These are phyloP conservation scores for Motacilla alba DNA, from an alignment of 2,113 vertebrate genomes.

Conservation along the genomic window DNA sequence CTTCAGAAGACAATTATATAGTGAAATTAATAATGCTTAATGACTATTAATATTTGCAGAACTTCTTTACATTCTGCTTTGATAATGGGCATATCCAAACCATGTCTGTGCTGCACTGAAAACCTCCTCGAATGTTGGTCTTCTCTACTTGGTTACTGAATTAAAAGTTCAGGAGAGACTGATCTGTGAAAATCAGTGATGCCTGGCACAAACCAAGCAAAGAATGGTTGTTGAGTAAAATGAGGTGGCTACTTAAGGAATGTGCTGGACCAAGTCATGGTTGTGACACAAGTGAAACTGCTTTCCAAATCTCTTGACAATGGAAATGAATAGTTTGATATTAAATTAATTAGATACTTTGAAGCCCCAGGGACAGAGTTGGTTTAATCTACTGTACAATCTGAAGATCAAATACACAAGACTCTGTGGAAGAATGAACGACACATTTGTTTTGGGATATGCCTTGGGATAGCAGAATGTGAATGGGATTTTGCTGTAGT, in stretches of 20 bases:
- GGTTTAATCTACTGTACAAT: not conserved
- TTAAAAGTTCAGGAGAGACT: not conserved
- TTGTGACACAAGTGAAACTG: not conserved
- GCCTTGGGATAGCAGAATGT: not conserved
- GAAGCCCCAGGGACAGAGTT: not conserved
- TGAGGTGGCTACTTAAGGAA: not conserved
- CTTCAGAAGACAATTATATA: not conserved
- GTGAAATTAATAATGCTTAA: not conserved
- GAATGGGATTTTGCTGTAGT: not conserved
- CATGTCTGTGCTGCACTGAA: not conserved
- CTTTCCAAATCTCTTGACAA: not conserved
- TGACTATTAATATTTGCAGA: not conserved
- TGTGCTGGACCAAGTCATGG: not conserved
- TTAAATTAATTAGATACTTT: not conserved
- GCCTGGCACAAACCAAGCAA: not conserved
- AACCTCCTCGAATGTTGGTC: not conserved
- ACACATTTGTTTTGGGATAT: not conserved
- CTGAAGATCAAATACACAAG: not conserved
- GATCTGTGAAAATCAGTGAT: not conserved
- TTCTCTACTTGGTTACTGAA: not conserved
- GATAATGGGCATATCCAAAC: not conserved
- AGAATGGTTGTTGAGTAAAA: not conserved
- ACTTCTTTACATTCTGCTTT: not conserved
- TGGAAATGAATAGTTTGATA: not conserved
- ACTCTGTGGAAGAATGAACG: not conserved